Base-by-base conservation (phyloP, 2,888 invertebrate species). In the Dasysyrphus albostriatus region DNA sequence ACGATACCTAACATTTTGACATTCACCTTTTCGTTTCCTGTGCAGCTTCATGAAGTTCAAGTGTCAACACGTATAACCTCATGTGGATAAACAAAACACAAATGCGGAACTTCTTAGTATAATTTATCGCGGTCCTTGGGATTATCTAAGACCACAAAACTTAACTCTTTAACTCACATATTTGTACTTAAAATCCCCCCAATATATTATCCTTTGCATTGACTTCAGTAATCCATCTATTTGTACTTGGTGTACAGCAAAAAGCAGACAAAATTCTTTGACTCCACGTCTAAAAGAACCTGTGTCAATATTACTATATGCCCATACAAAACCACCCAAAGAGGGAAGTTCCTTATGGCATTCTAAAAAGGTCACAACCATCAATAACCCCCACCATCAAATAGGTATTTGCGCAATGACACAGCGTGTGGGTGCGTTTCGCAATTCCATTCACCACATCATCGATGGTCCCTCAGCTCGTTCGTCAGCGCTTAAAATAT, bases 361-460 rank as follows among this genome's bases (percentile, higher is more conserved):
- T 51, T 49, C 61, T 59, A 72, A 67, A 73, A 63, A 83, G 83
- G 79, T 83, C 74, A 83, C 39, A 79, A 63, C 83, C 58, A 83
- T 83, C 83, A 75, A 79, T 79, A 74, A 83, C 47, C 54, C 47
- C 54, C 69, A 49, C 51, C 54, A 24, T 69, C 65, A 74, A 37
- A 29, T 14, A 32, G 51, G 24, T 54, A 61, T 54, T 49, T 44
- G 37, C 61, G 37, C 61, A 51, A 63, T 59, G 61, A 67, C 34
- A 67, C 63, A 42, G 61, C 69, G 63, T 73, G 83, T 83, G 83
- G 79, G 83, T 79, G 83, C 73, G 79, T 56, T 47, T 19, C 63
- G 44, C 59, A 72, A 59, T 69, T 24, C 69, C 69, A 69, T 69
- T 69, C 69, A 69, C 69, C 37, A 59, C 47, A 63, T 65, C 65